Conservation (phyloP, 2,888 invertebrate species). For the Oxystoma pomonae region DNA sequence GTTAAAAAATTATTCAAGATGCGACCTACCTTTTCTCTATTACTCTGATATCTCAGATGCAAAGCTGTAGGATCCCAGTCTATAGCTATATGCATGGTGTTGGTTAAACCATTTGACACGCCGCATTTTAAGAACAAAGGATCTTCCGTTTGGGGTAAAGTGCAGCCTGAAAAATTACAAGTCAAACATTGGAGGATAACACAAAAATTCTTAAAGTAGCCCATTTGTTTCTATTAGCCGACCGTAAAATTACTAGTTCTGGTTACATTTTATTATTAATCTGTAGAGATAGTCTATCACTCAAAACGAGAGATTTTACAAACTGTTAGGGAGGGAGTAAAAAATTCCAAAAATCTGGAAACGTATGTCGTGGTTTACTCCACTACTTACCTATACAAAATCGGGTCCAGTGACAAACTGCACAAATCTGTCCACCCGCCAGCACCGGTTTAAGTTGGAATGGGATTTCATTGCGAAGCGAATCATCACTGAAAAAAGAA, state of each 20-base stretch:
- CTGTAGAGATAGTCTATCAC: too few relatives aligned
- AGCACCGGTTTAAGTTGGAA: constrained; percentile 81
- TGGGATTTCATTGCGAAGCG: constrained; percentile 87
- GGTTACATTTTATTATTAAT: too few relatives aligned
- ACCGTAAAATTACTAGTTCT: too few relatives aligned
- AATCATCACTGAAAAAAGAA: constrained; percentile 72
- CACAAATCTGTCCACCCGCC: constrained; percentile 68
- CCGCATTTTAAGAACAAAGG: constrained; percentile 47
- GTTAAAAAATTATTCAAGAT: too few relatives aligned
- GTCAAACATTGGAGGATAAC: too few relatives aligned
- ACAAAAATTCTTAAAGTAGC: too few relatives aligned
- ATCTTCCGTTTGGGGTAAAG: constrained; percentile 65
- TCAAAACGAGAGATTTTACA: too few relatives aligned
- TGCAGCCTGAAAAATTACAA: constrained; percentile 68
- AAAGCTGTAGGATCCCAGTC: constrained; percentile 95
- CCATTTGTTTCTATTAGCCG: too few relatives aligned
- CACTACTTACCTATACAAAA: constrained; percentile 56
- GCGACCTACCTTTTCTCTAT: constrained; percentile 43
- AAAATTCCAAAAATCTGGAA: too few relatives aligned
- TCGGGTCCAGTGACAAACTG: constrained; percentile 73
- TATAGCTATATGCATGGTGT: constrained; percentile 63
- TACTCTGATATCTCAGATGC: constrained; percentile 67
- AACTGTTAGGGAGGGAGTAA: too few relatives aligned
- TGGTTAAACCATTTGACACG: constrained; percentile 11
- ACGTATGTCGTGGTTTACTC: too few relatives aligned